Evolutionary conservation across 2,113 vertebrate species (phyloP).

Genomic region (Labrus mixtus): DNA sequence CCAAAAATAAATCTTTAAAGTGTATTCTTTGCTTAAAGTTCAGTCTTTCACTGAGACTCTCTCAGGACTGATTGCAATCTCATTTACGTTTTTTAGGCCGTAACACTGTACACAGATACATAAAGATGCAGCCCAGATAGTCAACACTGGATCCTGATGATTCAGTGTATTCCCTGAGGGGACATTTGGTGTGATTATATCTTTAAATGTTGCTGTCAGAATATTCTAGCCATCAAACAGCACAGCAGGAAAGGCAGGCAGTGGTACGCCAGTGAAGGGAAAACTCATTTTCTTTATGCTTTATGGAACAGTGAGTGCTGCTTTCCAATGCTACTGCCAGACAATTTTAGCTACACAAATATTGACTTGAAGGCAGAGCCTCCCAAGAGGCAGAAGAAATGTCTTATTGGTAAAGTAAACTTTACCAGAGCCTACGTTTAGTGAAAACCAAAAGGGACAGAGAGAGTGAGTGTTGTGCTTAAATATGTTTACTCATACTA

Average conservation of each 20-base stretch:
- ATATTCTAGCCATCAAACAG: neutral
- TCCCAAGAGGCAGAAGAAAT: constrained; percentile 16
- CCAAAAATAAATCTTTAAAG: too few relatives aligned
- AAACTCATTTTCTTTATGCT: constrained; percentile 24
- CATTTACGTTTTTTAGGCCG: neutral
- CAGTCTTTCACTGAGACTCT: neutral
- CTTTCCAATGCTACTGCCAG: constrained; percentile 23
- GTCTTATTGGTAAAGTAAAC: constrained; percentile 39
- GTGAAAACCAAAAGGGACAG: neutral
- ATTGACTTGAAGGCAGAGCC: constrained; percentile 18
- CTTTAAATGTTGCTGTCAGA: constrained; percentile 2
- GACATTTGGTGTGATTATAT: neutral
- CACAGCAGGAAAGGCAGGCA: neutral
- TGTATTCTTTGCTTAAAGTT: neutral
- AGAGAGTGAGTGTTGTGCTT: neutral
- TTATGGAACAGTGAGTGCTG: constrained; percentile 3
- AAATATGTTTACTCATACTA: neutral
- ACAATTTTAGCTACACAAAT: constrained; percentile 21
- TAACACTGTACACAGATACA: neutral
- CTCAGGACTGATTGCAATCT: neutral
- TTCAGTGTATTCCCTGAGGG: neutral
- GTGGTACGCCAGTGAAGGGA: neutral
- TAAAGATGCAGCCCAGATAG: neutral
- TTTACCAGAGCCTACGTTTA: constrained; percentile 9
- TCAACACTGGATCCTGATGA: neutral